phyloP scores from a whole-genome alignment of 2,888 invertebrate species.

The Gnatocerus cornutus region DNA sequence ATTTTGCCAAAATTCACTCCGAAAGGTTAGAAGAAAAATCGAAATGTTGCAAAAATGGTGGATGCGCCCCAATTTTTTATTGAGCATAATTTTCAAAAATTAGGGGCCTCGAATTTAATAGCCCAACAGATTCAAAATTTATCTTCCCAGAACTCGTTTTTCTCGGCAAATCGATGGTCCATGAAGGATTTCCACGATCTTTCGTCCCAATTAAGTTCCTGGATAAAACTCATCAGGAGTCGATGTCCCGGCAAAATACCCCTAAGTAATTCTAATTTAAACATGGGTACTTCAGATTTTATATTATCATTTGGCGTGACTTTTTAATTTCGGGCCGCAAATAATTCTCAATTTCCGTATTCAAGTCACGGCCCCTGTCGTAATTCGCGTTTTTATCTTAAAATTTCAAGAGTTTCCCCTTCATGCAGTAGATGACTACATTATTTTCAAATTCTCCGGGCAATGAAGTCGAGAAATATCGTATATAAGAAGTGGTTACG shows the following conservation, averaged over 20 bases:
- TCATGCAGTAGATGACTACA: conserved; percentile 48
- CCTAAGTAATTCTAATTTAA: conserved; percentile 33
- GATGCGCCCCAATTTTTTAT: too few relatives aligned
- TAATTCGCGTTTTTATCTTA: conserved; percentile 51
- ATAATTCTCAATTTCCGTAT: conserved; percentile 54
- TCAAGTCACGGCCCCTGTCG: conserved; percentile 51
- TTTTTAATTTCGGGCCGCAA: conserved; percentile 55
- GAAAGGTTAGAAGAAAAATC: too few relatives aligned
- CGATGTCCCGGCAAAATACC: conserved; percentile 12
- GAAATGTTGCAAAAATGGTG: too few relatives aligned
- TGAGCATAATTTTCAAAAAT: too few relatives aligned
- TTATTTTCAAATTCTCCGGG: conserved; percentile 53
- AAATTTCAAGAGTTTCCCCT: conserved; percentile 43
- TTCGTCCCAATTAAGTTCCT: conserved; percentile 17
- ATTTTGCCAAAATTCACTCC: too few relatives aligned
- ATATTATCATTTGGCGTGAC: conserved; percentile 53
- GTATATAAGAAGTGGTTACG: conserved; percentile 48
- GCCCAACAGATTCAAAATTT: conserved; percentile 5
- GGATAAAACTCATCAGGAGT: conserved; percentile 6
- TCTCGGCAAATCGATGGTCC: conserved; percentile 7
- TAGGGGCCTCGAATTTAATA: neutral
- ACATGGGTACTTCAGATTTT: conserved; percentile 36
- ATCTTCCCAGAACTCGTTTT: neutral
- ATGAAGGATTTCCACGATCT: neutral
- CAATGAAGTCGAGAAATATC: conserved; percentile 49